Evolutionary conservation across 2,113 vertebrate genomes (phyloP).

Genomic region (Xyrauchen texanus): DNA sequence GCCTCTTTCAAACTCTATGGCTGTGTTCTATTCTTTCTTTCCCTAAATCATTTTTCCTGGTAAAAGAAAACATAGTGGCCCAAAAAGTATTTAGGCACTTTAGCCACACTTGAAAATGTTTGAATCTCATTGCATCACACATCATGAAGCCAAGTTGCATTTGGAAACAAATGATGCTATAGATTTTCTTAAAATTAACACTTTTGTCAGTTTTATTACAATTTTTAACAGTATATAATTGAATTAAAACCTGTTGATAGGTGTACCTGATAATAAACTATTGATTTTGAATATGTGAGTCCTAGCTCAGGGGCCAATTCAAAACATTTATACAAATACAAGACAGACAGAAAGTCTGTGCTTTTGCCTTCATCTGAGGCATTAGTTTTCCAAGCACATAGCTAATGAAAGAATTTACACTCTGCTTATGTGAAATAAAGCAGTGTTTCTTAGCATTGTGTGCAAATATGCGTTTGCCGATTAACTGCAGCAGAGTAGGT

Average conservation of each 20-base stretch:
- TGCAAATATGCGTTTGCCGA: conserved; percentile 6
- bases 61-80: no score
- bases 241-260: no score
- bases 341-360: neutral
- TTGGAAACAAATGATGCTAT: no score
- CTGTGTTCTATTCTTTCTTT: neutral
- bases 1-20: neutral
- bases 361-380: neutral
- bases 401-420: neutral
- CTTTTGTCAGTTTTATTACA: no score
- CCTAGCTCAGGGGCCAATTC: neutral
- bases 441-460: neutral
- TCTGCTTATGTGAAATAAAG: no score
- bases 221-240: no score
- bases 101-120: neutral
- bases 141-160: neutral
- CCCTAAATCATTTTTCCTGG: neutral
- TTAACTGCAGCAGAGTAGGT: conserved; percentile 16
- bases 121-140: neutral
- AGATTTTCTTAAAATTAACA: no score
- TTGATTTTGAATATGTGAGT: conserved; percentile 32
- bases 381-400: neutral
- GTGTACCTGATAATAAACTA: conserved; percentile 15
- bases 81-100: neutral
- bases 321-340: conserved; percentile 13